Conservation (phyloP, 2,797 vertebrate genomes). For the Urocyon cinereoargenteus region DNA sequence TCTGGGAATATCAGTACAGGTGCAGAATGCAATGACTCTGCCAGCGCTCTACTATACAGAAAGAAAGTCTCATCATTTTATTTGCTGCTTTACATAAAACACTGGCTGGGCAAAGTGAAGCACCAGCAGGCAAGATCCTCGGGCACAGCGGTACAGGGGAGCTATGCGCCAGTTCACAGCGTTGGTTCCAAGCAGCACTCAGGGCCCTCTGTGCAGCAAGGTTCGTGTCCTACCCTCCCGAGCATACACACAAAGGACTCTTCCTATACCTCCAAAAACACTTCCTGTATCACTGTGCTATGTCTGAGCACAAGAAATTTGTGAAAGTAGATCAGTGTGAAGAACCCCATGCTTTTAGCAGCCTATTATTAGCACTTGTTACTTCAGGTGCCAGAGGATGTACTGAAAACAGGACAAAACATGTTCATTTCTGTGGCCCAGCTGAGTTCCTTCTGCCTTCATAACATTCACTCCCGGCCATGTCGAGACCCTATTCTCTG, state of each 20-base stretch:
- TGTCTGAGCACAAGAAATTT: conserved; percentile 27
- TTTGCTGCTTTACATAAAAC: conserved; percentile 82
- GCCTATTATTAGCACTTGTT: neutral
- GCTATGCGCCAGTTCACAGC: conserved; percentile 80
- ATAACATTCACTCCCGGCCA: neutral
- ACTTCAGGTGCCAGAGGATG: neutral
- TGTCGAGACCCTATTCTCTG: neutral
- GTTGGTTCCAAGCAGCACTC: conserved; percentile 81
- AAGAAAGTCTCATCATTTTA: conserved; percentile 48
- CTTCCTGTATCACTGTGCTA: fast-evolving
- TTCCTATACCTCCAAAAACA: conserved; percentile 35
- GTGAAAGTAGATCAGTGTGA: neutral
- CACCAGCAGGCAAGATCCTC: conserved; percentile 74
- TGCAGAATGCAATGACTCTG: no score
- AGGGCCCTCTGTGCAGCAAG: conserved; percentile 79
- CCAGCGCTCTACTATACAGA: neutral
- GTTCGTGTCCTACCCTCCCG: conserved; percentile 51
- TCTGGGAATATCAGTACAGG: neutral
- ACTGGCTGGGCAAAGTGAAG: conserved; percentile 79
- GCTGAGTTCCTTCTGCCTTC: neutral
- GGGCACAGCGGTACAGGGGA: conserved; percentile 79
- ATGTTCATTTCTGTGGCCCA: conserved; percentile 32
- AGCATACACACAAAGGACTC: conserved; percentile 49
- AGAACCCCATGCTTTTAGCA: conserved; percentile 9
- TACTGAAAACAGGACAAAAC: neutral